Base-by-base conservation (phyloP, 2,888 invertebrate species). In the Hyposoter dolosus region DNA sequence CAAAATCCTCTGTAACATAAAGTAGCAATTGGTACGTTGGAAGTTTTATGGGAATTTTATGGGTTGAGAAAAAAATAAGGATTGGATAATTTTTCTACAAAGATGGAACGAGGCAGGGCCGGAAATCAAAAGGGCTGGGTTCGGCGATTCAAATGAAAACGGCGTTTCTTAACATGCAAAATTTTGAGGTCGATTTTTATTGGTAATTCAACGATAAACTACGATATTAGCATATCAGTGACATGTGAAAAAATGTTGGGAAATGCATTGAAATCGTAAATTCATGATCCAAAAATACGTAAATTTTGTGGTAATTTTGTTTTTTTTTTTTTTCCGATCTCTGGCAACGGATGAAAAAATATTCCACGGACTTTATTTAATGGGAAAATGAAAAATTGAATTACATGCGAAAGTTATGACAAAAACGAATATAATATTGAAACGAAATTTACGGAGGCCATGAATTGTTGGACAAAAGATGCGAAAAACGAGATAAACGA, bases 1-100 rank as follows among this genome's bases (percentile, higher is more conserved):
- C 96, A 94, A 98, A 98, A 93, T 98, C 98, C 95, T 98, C 97
- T 97, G 95, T 65, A 95, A 95, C 32, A 12, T 3, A 28, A 60
- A 60, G 28, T 28, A 0, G 12, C 15, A 28, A 60, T 60, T 56
- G 10, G 15, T 23, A 4, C 28, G 3, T 28, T 28, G 28, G 28
- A 28, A 28, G 60, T 60, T 28, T 15, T 1, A 15, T 60, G 28
- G 15, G 28, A 60, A 28, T 60, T 28, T 28, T 28, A 28, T 4
- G 15, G 3, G 6, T 28, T 4, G 15, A 23, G 5, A 60, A 28
- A 28, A 15, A 28, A 56, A 10, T 5, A 28, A 5, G 28, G 5
- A 12, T 56, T 10, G 12, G 9, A 12, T 12, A 1, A 28, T 56
- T 56, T 23, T 4, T 23, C 35, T 12, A 12, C 12, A 23, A 28